Evolutionary conservation across 2,797 vertebrate species (phyloP).

Genomic region (Mionectes olivaceus): DNA sequence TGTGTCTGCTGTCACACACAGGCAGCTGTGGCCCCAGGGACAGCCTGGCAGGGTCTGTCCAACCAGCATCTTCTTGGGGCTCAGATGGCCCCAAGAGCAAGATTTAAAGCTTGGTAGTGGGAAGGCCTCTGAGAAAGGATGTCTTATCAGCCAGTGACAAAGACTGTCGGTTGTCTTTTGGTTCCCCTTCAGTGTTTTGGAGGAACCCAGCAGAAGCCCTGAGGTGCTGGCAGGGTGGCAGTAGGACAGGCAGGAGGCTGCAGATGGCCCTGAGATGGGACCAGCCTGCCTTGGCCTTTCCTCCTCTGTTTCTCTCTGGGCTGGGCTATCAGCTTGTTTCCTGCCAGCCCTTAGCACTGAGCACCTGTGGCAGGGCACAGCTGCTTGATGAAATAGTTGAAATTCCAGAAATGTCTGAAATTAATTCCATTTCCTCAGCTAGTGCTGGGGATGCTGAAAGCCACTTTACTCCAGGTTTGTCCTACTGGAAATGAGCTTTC

Average conservation of each 20-base stretch:
- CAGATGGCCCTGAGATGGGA: accelerated
- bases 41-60: background rate
- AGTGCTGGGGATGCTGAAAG: background rate
- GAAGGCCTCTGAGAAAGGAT: background rate
- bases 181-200: background rate
- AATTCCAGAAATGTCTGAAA: constrained; percentile 22
- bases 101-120: background rate
- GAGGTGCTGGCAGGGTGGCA: background rate
- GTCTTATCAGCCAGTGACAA: background rate
- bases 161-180: background rate
- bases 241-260: background rate
- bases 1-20: background rate
- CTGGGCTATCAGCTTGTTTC: background rate
- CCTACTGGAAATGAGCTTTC: background rate
- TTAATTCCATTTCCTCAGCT: background rate
- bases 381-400: background rate
- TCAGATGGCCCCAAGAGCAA: background rate
- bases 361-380: background rate
- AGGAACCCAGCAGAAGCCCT: background rate
- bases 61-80: background rate
- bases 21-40: background rate
- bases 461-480: background rate
- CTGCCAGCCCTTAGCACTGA: background rate
- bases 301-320: background rate
- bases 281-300: background rate